These are phyloP conservation scores for Calidris pugnax DNA, from an alignment of 2,113 vertebrate genomes.

Conservation along the genomic window DNA sequence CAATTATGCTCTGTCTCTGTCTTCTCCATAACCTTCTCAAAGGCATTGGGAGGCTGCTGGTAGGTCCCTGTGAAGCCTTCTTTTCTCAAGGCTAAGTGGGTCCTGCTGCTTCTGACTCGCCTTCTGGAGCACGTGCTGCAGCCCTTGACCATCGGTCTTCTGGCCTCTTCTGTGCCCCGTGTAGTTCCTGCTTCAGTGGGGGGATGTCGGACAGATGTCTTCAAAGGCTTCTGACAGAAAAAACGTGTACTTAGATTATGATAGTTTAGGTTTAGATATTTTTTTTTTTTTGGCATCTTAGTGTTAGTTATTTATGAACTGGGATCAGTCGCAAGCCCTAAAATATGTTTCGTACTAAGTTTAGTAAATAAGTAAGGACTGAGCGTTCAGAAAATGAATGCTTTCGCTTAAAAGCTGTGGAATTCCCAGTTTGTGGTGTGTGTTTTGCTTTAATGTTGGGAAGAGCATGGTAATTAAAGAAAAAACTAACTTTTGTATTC, in stretches of 20 bases:
- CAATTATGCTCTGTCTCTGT: background rate
- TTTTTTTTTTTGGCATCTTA: background rate
- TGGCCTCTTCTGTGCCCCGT: background rate
- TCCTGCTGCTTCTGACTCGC: fast-evolving
- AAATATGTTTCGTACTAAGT: background rate
- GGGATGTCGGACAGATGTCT: background rate
- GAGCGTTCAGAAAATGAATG: constrained; percentile 12
- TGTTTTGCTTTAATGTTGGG: background rate
- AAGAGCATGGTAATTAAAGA: background rate
- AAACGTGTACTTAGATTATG: background rate
- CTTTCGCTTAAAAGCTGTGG: background rate
- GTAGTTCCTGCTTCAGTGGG: background rate
- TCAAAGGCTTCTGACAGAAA: background rate
- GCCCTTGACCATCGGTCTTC: background rate
- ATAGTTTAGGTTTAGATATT: background rate
- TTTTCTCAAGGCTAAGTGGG: background rate
- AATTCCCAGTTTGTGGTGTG: background rate
- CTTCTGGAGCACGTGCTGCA: background rate
- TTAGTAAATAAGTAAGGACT: constrained; percentile 4
- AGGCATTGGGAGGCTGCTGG: background rate
- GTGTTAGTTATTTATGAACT: background rate
- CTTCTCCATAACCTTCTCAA: background rate
- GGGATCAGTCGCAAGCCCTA: background rate
- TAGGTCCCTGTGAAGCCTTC: background rate
- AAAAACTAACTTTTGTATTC: background rate